These are phyloP conservation scores for Panopea generosa DNA, from an alignment of 2,888 invertebrate genomes.

Conservation along the genomic window DNA sequence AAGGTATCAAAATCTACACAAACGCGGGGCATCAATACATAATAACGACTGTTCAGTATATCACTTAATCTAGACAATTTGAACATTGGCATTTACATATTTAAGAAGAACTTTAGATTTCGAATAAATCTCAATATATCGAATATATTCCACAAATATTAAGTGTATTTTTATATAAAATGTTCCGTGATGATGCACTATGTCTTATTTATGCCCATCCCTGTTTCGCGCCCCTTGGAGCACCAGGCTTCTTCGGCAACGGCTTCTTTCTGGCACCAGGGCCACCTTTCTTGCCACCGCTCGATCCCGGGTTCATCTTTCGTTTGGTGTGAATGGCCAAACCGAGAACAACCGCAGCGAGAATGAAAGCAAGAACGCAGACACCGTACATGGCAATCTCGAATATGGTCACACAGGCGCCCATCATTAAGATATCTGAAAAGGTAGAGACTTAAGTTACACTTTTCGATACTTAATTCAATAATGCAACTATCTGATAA, in stretches of 20 bases:
- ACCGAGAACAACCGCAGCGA: slow-evolving; percentile 40
- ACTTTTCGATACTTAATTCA: neutral
- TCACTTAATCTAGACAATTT: no score
- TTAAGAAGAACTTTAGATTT: no score
- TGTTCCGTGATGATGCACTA: no score
- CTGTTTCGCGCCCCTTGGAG: slow-evolving; percentile 53
- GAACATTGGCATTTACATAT: no score
- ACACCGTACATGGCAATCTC: slow-evolving; percentile 48
- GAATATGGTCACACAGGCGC: slow-evolving; percentile 31
- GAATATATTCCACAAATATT: no score
- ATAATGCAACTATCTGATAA: no score
- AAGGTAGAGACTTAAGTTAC: neutral
- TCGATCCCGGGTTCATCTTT: slow-evolving; percentile 16
- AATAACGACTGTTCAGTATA: no score
- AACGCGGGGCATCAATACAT: no score
- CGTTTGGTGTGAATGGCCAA: slow-evolving; percentile 42
- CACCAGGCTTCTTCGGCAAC: slow-evolving; percentile 14
- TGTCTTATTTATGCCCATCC: slow-evolving; percentile 70
- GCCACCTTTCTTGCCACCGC: slow-evolving; percentile 5
- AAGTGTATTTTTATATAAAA: no score
- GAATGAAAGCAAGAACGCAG: slow-evolving; percentile 39
- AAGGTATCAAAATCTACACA: no score
- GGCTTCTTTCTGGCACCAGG: slow-evolving; percentile 7
- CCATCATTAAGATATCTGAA: slow-evolving; percentile 40
- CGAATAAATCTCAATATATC: no score